Evolutionary conservation across 2,113 vertebrate genomes (phyloP), one percentile per base, ranked within the genome.

Genomic region (Thalassarche chlororhynchos): DNA sequence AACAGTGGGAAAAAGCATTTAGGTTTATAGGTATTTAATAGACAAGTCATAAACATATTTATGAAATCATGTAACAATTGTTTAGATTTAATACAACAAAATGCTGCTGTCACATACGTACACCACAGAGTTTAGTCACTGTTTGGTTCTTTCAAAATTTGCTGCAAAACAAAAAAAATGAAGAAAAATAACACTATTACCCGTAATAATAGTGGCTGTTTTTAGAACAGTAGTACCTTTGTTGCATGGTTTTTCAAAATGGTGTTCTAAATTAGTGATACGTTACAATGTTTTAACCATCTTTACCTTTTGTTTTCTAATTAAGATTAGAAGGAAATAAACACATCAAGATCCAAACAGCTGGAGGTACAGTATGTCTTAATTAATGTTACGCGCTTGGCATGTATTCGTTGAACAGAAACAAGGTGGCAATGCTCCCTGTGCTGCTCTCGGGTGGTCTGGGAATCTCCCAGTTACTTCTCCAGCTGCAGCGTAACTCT

Each of bases 261-360:
- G 0, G 32, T 70, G 20, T 58, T 93, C 64, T 85, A 42, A 51
- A 57, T 66, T 29, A 70, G 28, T 77, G 16, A 47, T 51, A 21
- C 10, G 8, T 55, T 86, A 44, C 62, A 61, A 81, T 64, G 72
- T 93, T 92, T 84, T 97, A 94, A 94, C 51, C 8, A 6, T 87
- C 61, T 97, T 82, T 96, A n/a, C 95, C 46, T 84, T 92, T 81
- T 87, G 34, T 96, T 98, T 98, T 95, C 77, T 96, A 78, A 97
- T 97, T 96, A 97, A 98, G 98, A 98, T 98, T 98, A 98, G 96
- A 97, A 96, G 94, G 98, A 95, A 89, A 82, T 90, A 93, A 91
- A 91, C 55, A 84, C 84, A 51, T 55, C 87, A 36, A 83, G 95
- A 74, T 91, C 85, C 84, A 95, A 70, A 81, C 86, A 96, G 83